A percentile compares a stretch with the other conserved stretches of the same genome.
Conservation (phyloP, 64 coral and sea anemone species). For the Porites lutea region DNA sequence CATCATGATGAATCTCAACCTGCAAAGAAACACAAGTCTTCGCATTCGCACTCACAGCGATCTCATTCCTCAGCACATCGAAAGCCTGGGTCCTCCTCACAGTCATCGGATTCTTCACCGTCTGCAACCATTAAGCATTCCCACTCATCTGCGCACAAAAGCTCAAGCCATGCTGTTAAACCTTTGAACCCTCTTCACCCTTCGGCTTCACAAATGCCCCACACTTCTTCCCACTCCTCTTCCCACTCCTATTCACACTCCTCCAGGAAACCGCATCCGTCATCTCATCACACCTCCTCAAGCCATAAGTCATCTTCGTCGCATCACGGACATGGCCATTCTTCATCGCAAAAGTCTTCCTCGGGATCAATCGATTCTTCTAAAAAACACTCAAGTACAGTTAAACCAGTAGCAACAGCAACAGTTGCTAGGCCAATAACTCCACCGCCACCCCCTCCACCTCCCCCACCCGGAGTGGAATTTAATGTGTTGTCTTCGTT, state of each 20-base stretch:
- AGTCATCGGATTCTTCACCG: slow-evolving; percentile 70
- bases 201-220: not conserved
- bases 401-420: slow-evolving; percentile 12
- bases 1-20: slow-evolving; percentile 71
- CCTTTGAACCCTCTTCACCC: slow-evolving; percentile 36
- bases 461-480: slow-evolving; percentile 55
- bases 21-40: slow-evolving; percentile 94
- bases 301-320: slow-evolving; percentile 68
- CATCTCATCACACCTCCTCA: slow-evolving; percentile 53
- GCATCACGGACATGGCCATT: slow-evolving; percentile 46
- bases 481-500: slow-evolving; percentile 16
- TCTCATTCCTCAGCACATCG: slow-evolving; percentile 63
- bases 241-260: slow-evolving; percentile 61
- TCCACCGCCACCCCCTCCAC: slow-evolving; percentile 82
- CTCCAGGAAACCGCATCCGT: slow-evolving; percentile 57
- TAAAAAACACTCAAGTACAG: slow-evolving; percentile 35
- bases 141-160: slow-evolving; percentile 62
- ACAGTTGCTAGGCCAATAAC: slow-evolving; percentile 31
- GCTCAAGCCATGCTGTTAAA: slow-evolving; percentile 65
- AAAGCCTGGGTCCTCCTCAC: slow-evolving; percentile 31
- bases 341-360: not conserved
- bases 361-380: slow-evolving; percentile 11
- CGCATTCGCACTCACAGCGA: slow-evolving; percentile 73
- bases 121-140: slow-evolving; percentile 12
- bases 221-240: slow-evolving; percentile 36